These are phyloP conservation scores for Notolabrus celidotus DNA, from an alignment of 2,797 vertebrate species.

Conservation along the genomic window DNA sequence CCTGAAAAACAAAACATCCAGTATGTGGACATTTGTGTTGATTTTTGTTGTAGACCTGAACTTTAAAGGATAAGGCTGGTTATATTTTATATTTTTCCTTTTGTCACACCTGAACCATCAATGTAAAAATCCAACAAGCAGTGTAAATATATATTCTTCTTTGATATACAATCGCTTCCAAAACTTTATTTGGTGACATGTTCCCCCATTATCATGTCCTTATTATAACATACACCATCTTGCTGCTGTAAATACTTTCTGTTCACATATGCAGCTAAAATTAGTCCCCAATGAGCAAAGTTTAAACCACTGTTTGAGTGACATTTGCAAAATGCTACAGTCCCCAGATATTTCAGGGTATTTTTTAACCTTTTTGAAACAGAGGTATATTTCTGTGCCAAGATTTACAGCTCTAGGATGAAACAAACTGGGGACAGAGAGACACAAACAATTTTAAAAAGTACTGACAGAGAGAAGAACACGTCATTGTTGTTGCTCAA, in stretches of 20 bases:
- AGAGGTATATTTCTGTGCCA: neutral
- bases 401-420: neutral
- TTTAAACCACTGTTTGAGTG: neutral
- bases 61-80: constrained; percentile 7
- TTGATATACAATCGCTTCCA: neutral
- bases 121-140: constrained; percentile 8
- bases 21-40: constrained; percentile 8
- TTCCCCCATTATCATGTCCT: constrained; percentile 6
- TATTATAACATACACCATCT: constrained; percentile 9
- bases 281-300: constrained; percentile 13
- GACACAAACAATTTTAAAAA: neutral
- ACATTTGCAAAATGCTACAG: constrained; percentile 16
- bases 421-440: no score
- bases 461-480: neutral
- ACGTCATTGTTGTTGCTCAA: constrained; percentile 8
- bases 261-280: constrained; percentile 1
- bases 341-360: constrained; percentile 9
- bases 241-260: constrained; percentile 23
- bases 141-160: neutral
- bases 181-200: neutral
- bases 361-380: neutral
- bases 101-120: constrained; percentile 1
- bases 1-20: constrained; percentile 42
- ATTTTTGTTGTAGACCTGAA: constrained; percentile 10
- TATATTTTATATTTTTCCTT: constrained; percentile 9